Conservation (phyloP, 1,140 invertebrate species). For the Drosophila asahinai region DNA sequence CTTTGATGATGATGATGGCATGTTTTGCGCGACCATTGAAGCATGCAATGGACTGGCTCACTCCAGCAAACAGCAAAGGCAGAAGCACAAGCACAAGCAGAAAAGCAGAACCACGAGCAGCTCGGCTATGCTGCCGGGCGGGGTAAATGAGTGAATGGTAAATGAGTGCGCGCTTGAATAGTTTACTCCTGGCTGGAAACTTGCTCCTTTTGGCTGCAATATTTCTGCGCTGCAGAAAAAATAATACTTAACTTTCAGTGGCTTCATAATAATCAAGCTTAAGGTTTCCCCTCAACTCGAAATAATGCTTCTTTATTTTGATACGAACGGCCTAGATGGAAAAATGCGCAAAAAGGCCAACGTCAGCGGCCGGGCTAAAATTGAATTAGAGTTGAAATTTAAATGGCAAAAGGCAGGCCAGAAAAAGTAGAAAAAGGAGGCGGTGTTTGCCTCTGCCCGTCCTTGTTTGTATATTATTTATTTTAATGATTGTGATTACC, state of each 20-base stretch:
- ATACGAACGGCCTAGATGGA: constrained; percentile 36
- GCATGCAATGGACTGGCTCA: constrained; percentile 78
- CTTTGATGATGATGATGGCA: constrained; percentile 78
- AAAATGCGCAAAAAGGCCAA: constrained; percentile 59
- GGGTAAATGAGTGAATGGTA: constrained; percentile 51
- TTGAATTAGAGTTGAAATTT: constrained; percentile 81
- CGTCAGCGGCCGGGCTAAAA: constrained; percentile 68
- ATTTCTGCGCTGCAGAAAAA: constrained; percentile 19
- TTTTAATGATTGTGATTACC: constrained; percentile 72
- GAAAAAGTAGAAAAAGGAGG: constrained; percentile 8
- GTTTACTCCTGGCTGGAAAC: constrained; percentile 49
- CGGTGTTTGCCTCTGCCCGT: constrained; percentile 9
- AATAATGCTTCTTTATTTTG: constrained; percentile 46
- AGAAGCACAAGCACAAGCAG: constrained; percentile 12
- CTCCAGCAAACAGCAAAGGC: constrained; percentile 48
- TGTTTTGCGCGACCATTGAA: constrained; percentile 78
- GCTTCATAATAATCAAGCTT: constrained; percentile 73
- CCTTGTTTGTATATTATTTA: constrained; percentile 69
- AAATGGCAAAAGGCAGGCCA: constrained; percentile 52
- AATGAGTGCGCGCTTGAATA: constrained; percentile 77
- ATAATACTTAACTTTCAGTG: constrained; percentile 51
- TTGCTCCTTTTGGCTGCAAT: constrained; percentile 17
- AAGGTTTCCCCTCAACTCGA: constrained; percentile 55
- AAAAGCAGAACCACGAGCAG: background rate
- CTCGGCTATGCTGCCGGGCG: constrained; percentile 1